Conservation (phyloP, 2,797 vertebrate genomes). For the Cuniculus paca region DNA sequence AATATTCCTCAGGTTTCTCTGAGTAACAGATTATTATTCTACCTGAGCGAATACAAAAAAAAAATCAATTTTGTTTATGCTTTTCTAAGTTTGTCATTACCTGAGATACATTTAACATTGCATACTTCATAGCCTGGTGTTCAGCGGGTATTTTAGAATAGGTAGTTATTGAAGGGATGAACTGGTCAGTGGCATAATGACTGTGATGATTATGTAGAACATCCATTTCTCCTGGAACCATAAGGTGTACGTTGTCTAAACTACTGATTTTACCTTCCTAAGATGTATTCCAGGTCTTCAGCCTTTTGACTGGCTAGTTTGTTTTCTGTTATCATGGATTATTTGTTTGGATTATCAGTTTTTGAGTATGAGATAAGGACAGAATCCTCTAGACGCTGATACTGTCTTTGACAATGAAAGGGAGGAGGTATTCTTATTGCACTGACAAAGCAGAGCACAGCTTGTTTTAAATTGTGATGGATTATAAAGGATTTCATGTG, state of each 20-base stretch:
- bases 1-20: neutral
- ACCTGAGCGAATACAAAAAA: neutral
- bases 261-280: neutral
- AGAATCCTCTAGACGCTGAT: neutral
- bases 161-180: neutral
- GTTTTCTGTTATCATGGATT: too few relatives aligned
- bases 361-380: neutral
- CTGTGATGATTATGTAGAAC: fast-evolving
- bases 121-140: neutral
- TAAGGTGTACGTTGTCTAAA: fast-evolving
- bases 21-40: constrained; percentile 20
- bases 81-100: neutral
- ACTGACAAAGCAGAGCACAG: neutral
- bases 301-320: neutral
- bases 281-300: neutral
- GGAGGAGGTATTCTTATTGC: neutral
- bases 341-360: neutral
- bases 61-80: constrained; percentile 16
- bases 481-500: neutral
- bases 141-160: neutral
- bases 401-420: neutral
- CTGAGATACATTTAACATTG: neutral
- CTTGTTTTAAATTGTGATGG: neutral
- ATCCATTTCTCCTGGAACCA: neutral
- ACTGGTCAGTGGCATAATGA: neutral